Evolutionary conservation across 1,140 invertebrate species (phyloP).

Genomic region (Apocrypta bakeri): DNA sequence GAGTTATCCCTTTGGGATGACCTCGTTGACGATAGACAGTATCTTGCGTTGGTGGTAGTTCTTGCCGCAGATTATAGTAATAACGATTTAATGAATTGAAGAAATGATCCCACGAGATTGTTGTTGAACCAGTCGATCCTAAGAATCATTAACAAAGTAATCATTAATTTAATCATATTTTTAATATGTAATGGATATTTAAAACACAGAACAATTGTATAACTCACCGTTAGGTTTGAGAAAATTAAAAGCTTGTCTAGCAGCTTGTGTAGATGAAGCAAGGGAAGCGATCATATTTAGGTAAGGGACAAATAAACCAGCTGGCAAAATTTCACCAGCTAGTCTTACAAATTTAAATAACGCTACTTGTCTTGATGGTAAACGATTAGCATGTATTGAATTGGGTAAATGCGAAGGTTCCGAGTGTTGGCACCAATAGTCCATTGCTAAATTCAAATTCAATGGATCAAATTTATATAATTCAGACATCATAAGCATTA

Average conservation of each 20-base stretch:
- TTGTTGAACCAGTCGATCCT: conserved; percentile 72
- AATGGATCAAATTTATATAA: conserved; percentile 86
- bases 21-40: conserved; percentile 79
- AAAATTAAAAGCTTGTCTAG: conserved; percentile 89
- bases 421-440: conserved; percentile 85
- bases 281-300: conserved; percentile 90
- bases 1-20: conserved; percentile 82
- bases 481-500: conserved; percentile 85
- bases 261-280: conserved; percentile 82
- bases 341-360: conserved; percentile 93
- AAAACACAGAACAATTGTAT: not conserved
- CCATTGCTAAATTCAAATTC: conserved; percentile 81
- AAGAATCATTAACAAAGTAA: conserved; percentile 35
- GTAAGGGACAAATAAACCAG: conserved; percentile 90
- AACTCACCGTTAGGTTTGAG: conserved; percentile 82
- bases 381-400: conserved; percentile 64
- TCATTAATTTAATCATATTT: too few relatives aligned
- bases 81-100: conserved; percentile 89
- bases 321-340: conserved; percentile 90
- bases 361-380: conserved; percentile 81
- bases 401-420: conserved; percentile 65
- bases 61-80: conserved; percentile 80
- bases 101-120: conserved; percentile 91
- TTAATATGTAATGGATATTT: not conserved
- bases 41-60: conserved; percentile 78